Evolutionary conservation across 2,888 invertebrate genomes (phyloP), one percentile per base, ranked within the genome.

Genomic region (Orchesella flavescens): DNA sequence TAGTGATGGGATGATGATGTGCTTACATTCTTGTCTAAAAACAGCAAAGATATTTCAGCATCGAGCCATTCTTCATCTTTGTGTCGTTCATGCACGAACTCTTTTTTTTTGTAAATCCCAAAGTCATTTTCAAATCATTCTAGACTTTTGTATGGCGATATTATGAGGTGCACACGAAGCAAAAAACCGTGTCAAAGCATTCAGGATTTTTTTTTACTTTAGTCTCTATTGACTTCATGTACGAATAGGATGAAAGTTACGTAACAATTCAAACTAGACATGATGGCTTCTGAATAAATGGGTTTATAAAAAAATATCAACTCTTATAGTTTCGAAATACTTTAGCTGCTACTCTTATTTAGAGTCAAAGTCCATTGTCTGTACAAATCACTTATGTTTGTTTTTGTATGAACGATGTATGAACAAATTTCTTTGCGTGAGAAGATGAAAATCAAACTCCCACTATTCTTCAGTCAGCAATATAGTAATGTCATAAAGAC

Each of bases 241-340:
- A 63, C 17, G 61, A 75, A n/a, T 34, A 74, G 19, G 24, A 74
- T 12, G 63, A 21, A 24, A 4, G 34, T 75, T 75, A 43, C 65
- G 65, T 24, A 63, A 75, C 61, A 44, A 34, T 63, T n/a, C 46
- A 17, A 46, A 9, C 13, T 23, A 24, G 12, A 49, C 12, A 24
- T 75, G 43, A 55, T 65, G 53, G 53, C n/a, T n/a, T 71, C 53
- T 55, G 24, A 69, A 69, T 34, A 34, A 34, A 34, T 4, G 34
- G 34, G 7, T 34, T 34, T 34, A 34, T 34, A 34, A 34, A 34
- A 34, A 34, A 34, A 34, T 34, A 7, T 69, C 15, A 9, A n/a
- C n/a, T 44, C 61, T 59, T 46, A 61, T 46, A 61, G 73, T 73
- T 73, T 73, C 73, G 73, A 63, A 73, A 73, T 46, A 61, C 9